Base-by-base conservation (phyloP, 2,888 invertebrate genomes). In the Leptarthrus brevirostris region DNA sequence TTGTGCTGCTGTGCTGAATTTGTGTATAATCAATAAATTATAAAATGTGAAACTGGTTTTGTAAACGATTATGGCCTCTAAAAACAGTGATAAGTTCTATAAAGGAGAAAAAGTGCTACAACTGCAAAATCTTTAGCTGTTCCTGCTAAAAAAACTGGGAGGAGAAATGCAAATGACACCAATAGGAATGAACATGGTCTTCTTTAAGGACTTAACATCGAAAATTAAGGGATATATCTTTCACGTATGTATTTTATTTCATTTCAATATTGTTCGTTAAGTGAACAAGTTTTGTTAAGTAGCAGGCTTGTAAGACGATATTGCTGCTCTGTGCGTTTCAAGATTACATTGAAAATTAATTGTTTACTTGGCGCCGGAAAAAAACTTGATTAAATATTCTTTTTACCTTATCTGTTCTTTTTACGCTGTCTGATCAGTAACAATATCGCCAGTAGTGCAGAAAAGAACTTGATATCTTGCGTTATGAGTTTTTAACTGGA, bases 151-250 rank as follows among this genome's bases (percentile, higher is more conserved):
- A 8, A 30, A n/a, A n/a, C n/a, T n/a, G n/a, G n/a, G n/a, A n/a
- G n/a, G n/a, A n/a, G n/a, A 64, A 47, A 64, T 52, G 30, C 69
- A 78, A 78, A 84, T 84, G 84, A 82, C 82, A 74, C 81, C 81
- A 71, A 79, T 84, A 75, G 81, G 83, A 76, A 83, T 84, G 81
- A 84, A 84, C 76, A 84, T 85, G 83, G 84, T 85, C 73, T 84
- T 85, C 75, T 79, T 85, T 74, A 85, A 85, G 83, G 85, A 85
- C 78, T 79, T 85, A 73, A 84, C 83, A 34, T 81, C 84, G 71
- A 82, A 84, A 79, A 82, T 85, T 74, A 83, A 83, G 80, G 85
- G 84, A 82, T 85, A 85, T 79, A 79, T 85, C 47, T 78, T 78
- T 74, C 82, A 84, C 77, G 85, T 85, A 84, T 79, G 84, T 83